Base-by-base conservation (phyloP, 2,113 vertebrate species). In the Aldabrachelys gigantea region DNA sequence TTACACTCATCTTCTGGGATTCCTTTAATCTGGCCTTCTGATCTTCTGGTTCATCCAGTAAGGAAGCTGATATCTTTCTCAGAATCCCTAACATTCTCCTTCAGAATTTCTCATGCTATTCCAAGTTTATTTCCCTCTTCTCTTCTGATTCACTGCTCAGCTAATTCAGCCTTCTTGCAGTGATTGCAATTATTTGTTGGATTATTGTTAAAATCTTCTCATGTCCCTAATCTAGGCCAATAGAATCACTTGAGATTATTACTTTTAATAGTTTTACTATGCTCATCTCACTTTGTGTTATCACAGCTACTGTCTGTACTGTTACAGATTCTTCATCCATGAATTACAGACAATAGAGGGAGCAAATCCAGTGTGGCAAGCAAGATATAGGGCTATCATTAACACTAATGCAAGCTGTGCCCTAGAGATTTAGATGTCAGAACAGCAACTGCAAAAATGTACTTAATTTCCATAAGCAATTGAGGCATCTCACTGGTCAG, bases 281-380 rank as follows among this genome's bases (percentile, higher is more conserved):
- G 27, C 50, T 29, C 8, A 38, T 79, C 31, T 8, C 76, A 85
- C 88, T 8, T 90, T 31, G 94, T 97, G 92, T 92, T 87, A 53
- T 81, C 85, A 82, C 50, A 69, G 31, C 27, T 87, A 85, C 44
- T 86, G 10, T 85, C 17, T 89, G 27, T 96, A n/a, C 80, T 91
- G 84, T 92, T 31, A 38, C 80, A 97, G 80, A 91, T n/a, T 87
- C 75, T 95, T 92, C 88, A n/a, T 93, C 76, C 8, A 35, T 50
- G 76, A 89, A 90, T 89, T 79, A 91, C 53, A 76, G 84, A 90
- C 86, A 83, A 56, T 17, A 56, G 12, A 31, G 19, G 78, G 75
- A 93, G 49, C 52, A 62, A 83, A 94, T 96, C 95, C 82, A 41
- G 49, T 72, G 56, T 52, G 25, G 25, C 56, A 10, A 11, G 8